phyloP scores from a whole-genome alignment of 92 coral and sea anemone species.

The Zoanthus sansibaricus region DNA sequence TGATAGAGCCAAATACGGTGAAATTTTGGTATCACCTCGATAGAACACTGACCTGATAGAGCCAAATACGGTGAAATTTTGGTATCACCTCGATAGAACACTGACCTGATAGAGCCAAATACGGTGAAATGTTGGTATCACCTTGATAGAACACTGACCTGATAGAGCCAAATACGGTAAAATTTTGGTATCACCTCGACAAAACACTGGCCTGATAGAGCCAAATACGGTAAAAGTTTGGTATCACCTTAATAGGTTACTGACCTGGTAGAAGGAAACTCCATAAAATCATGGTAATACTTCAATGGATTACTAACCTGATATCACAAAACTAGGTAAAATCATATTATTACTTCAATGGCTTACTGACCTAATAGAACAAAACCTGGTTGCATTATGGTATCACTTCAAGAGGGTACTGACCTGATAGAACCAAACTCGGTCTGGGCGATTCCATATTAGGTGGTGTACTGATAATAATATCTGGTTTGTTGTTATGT shows the following conservation, averaged over 20 bases:
- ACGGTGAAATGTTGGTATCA: background rate
- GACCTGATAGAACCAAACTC: slow-evolving; percentile 39
- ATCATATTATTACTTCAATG: too few species aligned
- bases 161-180: slow-evolving; percentile 4
- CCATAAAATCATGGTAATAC: background rate
- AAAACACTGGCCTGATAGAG: too few species aligned
- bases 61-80: slow-evolving; percentile 9
- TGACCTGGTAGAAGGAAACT: slow-evolving; percentile 28
- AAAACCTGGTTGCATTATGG: background rate
- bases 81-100: too few species aligned
- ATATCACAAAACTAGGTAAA: slow-evolving; percentile 15
- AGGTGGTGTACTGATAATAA: slow-evolving; percentile 7
- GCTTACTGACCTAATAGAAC: background rate
- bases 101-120: background rate
- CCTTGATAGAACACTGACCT: background rate
- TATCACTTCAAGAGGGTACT: background rate
- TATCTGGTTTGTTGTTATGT: slow-evolving; percentile 17
- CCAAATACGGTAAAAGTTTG: background rate
- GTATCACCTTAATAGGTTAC: background rate
- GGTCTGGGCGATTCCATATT: slow-evolving; percentile 33
- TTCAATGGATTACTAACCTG: too few species aligned
- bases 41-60: too few species aligned
- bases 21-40: too few species aligned
- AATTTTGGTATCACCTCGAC: too few species aligned
- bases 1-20: slow-evolving; percentile 28